Evolutionary conservation across 2,888 invertebrate species (phyloP).

Genomic region (Drosophila macrothrix): DNA sequence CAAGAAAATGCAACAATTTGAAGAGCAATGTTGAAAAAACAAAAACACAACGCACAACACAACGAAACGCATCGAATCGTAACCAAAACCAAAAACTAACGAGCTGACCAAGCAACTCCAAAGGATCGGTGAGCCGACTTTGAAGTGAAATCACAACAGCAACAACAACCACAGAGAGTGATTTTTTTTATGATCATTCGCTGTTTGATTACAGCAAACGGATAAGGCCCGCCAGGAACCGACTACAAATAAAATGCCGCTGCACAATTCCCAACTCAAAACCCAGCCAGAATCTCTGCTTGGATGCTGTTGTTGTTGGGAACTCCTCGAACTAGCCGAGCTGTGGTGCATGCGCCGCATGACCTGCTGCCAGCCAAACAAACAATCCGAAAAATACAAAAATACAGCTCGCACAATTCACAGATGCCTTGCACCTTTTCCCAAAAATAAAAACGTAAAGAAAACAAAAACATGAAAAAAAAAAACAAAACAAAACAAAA

Average conservation of each 20-base stretch:
- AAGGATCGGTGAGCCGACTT: conserved; percentile 65
- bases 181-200: conserved; percentile 73
- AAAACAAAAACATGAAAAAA: conserved; percentile 10
- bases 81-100: conserved; percentile 58
- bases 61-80: conserved; percentile 41
- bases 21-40: conserved; percentile 37
- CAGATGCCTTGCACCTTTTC: conserved; percentile 69
- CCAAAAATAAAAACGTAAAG: conserved; percentile 24
- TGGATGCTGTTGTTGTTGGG: conserved; percentile 50
- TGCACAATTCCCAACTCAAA: conserved; percentile 27
- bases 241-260: conserved; percentile 65
- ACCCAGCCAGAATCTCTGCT: conserved; percentile 16
- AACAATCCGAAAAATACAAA: conserved; percentile 62
- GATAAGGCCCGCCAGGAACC: conserved; percentile 63
- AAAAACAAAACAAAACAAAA: conserved; percentile 19
- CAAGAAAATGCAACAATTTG: conserved; percentile 63
- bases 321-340: conserved; percentile 35
- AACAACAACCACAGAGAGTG: conserved; percentile 32
- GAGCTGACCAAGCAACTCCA: conserved; percentile 56
- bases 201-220: conserved; percentile 78
- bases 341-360: conserved; percentile 53
- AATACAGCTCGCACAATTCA: conserved; percentile 40
- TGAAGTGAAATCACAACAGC: conserved; percentile 57
- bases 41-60: conserved; percentile 11
- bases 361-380: conserved; percentile 60